phyloP scores from a whole-genome alignment of 2,888 invertebrate species.

The Cepaea hortensis region DNA sequence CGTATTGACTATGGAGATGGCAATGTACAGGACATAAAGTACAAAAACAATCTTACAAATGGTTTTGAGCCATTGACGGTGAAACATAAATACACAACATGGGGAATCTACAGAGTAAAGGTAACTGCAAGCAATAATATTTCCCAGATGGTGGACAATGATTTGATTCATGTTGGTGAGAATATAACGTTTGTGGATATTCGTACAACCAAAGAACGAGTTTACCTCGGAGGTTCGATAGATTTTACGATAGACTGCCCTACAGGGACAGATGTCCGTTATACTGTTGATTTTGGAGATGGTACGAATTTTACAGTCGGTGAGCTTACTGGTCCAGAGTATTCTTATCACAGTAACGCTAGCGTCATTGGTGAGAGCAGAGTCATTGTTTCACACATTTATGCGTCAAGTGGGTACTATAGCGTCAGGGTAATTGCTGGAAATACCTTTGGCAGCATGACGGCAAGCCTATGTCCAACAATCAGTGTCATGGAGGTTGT shows the following conservation, averaged over 20 bases:
- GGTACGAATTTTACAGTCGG: slow-evolving; percentile 58
- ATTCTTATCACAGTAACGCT: slow-evolving; percentile 29
- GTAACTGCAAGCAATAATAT: slow-evolving; percentile 69
- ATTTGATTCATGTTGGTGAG: slow-evolving; percentile 68
- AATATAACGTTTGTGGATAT: slow-evolving; percentile 70
- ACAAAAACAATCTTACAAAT: slow-evolving; percentile 44
- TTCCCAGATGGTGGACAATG: slow-evolving; percentile 57
- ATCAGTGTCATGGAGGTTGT: slow-evolving; percentile 58
- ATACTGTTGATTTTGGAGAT: slow-evolving; percentile 65
- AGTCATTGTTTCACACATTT: slow-evolving; percentile 60
- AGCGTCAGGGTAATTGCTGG: slow-evolving; percentile 60
- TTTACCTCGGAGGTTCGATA: slow-evolving; percentile 56
- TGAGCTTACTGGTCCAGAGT: slow-evolving; percentile 33
- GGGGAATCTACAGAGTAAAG: slow-evolving; percentile 71
- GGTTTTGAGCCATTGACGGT: slow-evolving; percentile 60
- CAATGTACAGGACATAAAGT: slow-evolving; percentile 38
- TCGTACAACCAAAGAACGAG: slow-evolving; percentile 58
- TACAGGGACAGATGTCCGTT: slow-evolving; percentile 67
- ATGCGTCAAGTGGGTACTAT: slow-evolving; percentile 59
- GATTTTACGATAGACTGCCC: slow-evolving; percentile 64
- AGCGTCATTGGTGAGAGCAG: slow-evolving; percentile 1
- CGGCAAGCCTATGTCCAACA: slow-evolving; percentile 66
- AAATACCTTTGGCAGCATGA: slow-evolving; percentile 65
- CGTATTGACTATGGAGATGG: slow-evolving; percentile 66
- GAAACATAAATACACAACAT: slow-evolving; percentile 64